A percentile compares a stretch with the other conserved stretches of the same genome.
phyloP scores from a whole-genome alignment of 2,797 vertebrate species.

The Myotis planiceps region DNA sequence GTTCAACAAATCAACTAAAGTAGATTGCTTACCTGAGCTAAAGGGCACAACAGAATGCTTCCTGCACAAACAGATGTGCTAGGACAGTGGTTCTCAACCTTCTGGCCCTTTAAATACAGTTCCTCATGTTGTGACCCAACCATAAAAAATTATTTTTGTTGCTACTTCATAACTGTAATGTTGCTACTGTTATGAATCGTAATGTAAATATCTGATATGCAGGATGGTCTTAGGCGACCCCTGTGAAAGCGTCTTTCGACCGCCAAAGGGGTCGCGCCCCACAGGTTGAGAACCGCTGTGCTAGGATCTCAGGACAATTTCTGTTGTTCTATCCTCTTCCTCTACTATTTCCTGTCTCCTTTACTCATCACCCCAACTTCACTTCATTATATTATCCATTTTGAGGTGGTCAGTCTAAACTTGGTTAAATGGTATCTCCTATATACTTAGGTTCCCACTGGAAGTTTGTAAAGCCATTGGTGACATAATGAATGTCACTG shows the following conservation, averaged over 20 bases:
- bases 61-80: neutral
- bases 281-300: too few relatives aligned
- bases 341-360: neutral
- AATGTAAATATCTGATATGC: too few relatives aligned
- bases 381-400: neutral
- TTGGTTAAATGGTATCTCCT: neutral
- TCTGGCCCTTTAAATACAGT: too few relatives aligned
- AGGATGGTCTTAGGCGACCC: too few relatives aligned
- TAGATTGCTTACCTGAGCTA: neutral
- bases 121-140: too few relatives aligned
- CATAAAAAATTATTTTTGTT: too few relatives aligned
- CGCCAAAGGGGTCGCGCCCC: too few relatives aligned
- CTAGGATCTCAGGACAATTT: neutral
- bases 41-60: neutral
- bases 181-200: too few relatives aligned
- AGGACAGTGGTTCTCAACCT: too few relatives aligned
- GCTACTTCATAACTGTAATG: too few relatives aligned
- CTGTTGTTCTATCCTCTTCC: neutral
- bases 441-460: neutral
- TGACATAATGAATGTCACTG: neutral
- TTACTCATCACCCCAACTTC: neutral
- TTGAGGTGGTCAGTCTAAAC: neutral
- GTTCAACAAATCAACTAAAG: conserved; percentile 32
- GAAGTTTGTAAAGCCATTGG: neutral
- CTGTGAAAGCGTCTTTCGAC: too few relatives aligned